A percentile compares a stretch with the other conserved stretches of the same genome.
These are phyloP conservation scores for Cettia cetti DNA, from an alignment of 2,113 vertebrate genomes.

Conservation along the genomic window DNA sequence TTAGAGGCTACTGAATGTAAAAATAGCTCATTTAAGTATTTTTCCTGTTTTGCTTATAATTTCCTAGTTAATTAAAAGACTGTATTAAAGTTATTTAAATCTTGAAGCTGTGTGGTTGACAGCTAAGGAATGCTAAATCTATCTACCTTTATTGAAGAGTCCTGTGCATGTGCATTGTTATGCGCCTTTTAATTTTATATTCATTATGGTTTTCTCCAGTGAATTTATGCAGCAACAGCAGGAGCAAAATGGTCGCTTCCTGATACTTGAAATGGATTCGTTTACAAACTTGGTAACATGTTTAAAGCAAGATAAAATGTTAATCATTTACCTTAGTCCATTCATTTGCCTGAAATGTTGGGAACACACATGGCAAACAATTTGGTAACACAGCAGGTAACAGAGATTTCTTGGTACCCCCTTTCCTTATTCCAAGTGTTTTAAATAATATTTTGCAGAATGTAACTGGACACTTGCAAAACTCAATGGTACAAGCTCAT, in stretches of 20 bases:
- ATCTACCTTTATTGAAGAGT: background rate
- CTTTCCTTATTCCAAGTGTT: background rate
- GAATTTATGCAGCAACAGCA: background rate
- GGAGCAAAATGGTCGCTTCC: background rate
- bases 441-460: background rate
- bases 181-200: background rate
- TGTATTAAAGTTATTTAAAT: background rate
- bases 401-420: background rate
- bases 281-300: background rate
- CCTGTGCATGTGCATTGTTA: background rate
- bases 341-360: background rate
- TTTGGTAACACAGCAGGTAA: background rate
- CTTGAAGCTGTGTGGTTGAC: background rate
- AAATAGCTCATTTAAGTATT: background rate
- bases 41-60: background rate
- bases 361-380: background rate
- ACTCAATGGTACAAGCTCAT: background rate
- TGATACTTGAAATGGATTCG: background rate
- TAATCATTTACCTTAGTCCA: background rate
- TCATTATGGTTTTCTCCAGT: background rate
- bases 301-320: background rate
- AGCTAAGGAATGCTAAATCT: background rate
- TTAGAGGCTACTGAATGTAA: background rate
- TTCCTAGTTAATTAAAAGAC: background rate
- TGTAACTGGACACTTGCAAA: background rate